Conservation (phyloP, 1,140 invertebrate species). For the Drosophila neocordata region DNA sequence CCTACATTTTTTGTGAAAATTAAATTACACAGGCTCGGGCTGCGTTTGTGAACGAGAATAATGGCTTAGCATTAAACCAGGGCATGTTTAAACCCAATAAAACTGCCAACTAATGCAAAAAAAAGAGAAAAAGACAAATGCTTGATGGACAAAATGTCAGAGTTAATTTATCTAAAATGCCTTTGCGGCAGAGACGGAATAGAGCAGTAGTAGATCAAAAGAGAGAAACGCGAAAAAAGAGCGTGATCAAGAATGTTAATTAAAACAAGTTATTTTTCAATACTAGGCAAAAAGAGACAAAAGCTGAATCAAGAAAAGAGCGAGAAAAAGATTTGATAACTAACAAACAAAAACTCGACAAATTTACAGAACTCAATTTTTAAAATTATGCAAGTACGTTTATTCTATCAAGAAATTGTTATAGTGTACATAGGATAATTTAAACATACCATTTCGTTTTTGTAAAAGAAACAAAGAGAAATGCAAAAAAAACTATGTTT, state of each 20-base stretch:
- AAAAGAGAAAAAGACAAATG: slow-evolving; percentile 56
- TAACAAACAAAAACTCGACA: too few relatives aligned
- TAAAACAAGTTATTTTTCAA: slow-evolving; percentile 76
- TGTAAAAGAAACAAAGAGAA: slow-evolving; percentile 39
- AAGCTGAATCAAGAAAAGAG: too few relatives aligned
- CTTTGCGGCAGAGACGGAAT: slow-evolving; percentile 33
- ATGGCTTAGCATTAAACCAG: slow-evolving; percentile 53
- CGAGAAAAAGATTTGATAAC: not conserved
- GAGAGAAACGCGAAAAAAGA: slow-evolving; percentile 8
- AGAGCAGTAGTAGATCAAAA: not conserved
- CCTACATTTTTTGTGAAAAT: too few relatives aligned
- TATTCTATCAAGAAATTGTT: too few relatives aligned
- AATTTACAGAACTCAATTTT: too few relatives aligned
- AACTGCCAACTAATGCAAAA: slow-evolving; percentile 73
- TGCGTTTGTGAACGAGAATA: too few relatives aligned
- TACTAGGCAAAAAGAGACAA: slow-evolving; percentile 58
- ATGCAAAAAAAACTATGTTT: slow-evolving; percentile 17
- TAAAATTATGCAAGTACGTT: too few relatives aligned
- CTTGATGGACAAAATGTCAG: slow-evolving; percentile 68
- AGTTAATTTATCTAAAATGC: slow-evolving; percentile 76
- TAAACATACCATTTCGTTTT: too few relatives aligned
- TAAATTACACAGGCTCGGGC: too few relatives aligned
- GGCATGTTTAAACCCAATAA: slow-evolving; percentile 75
- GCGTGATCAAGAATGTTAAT: slow-evolving; percentile 63
- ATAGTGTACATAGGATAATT: too few relatives aligned